Evolutionary conservation across 2,113 vertebrate species (phyloP), one percentile per base, ranked within the genome.

Genomic region (Edolisoma coerulescens): DNA sequence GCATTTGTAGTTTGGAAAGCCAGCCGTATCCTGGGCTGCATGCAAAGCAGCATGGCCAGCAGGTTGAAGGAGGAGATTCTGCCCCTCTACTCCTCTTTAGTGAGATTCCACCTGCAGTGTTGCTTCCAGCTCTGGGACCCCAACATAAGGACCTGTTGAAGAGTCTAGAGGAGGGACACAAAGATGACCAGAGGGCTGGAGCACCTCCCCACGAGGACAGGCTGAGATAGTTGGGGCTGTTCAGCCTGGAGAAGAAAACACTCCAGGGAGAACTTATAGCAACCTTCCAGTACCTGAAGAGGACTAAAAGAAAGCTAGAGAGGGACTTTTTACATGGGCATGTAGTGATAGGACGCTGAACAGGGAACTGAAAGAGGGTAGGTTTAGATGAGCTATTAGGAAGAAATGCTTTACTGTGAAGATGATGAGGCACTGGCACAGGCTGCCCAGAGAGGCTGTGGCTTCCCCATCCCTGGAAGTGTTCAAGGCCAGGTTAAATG

Each of bases 111-210:
- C 4, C 6, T 28, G 20, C 30, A 27, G 9, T 32, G 27, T 7
- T 54, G 21, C 41, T 35, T 90, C 26, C 54, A 35, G 21, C 21
- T 76, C 47, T 76, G 30, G n/a, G 17, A 11, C 30, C 14, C 9
- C n/a, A 27, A 2, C 4, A 3, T 30, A 26, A 60, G n/a, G 30
- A 53, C 3, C 5, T n/a, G 11, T 32, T 68, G 24, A 30, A 41
- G 11, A 47, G n/a, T 68, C 14, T 39, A 61, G 61, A 61, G 28
- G 22, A 45, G 12, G 13, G 24, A 20, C 45, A 35, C 0, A 0
- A 76, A 47, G 39, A 39, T 27, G 9, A 18, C 39, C 14, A 35
- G 11, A 53, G 45, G 21, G 20, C 20, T 83, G 78, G 47, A 60
- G 26, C 7, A 21, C 11, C 11, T 60, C 20, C 9, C 9, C 16